These are phyloP conservation scores for Morone chrysops DNA, from an alignment of 2,113 vertebrate species.

Conservation along the genomic window DNA sequence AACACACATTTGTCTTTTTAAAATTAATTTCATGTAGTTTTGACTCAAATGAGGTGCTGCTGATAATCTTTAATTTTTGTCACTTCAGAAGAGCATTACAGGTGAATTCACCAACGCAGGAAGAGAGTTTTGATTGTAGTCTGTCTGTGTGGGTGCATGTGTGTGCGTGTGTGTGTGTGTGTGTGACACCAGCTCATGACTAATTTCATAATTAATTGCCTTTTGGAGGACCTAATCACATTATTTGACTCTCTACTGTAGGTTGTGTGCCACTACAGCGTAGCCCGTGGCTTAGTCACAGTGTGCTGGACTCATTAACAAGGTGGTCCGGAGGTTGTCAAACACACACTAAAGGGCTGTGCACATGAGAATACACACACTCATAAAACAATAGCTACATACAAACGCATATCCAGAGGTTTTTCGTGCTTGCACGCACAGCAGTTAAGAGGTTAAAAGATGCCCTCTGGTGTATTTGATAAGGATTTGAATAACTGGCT, in stretches of 20 bases:
- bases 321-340: constrained; percentile 68
- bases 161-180: constrained; percentile 7
- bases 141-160: constrained; percentile 8
- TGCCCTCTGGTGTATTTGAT: constrained; percentile 75
- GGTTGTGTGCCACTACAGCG: constrained; percentile 71
- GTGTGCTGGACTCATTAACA: constrained; percentile 77
- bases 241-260: constrained; percentile 75
- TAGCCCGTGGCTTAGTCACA: constrained; percentile 75
- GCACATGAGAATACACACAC: constrained; percentile 25
- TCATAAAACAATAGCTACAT: constrained; percentile 53
- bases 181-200: constrained; percentile 69
- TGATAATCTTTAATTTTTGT: constrained; percentile 6
- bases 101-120: constrained; percentile 11
- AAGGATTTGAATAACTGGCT: constrained; percentile 77
- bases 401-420: not conserved
- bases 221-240: constrained; percentile 80
- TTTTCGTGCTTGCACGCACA: not conserved
- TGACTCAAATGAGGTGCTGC: not conserved
- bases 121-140: constrained; percentile 35
- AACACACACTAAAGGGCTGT: constrained; percentile 42
- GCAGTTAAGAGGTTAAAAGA: constrained; percentile 70
- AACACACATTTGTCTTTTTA: constrained; percentile 26
- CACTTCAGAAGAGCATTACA: not conserved
- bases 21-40: not conserved
- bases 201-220: constrained; percentile 84